phyloP scores from a whole-genome alignment of 1,140 invertebrate species.

The Trichonephila clavipes region DNA sequence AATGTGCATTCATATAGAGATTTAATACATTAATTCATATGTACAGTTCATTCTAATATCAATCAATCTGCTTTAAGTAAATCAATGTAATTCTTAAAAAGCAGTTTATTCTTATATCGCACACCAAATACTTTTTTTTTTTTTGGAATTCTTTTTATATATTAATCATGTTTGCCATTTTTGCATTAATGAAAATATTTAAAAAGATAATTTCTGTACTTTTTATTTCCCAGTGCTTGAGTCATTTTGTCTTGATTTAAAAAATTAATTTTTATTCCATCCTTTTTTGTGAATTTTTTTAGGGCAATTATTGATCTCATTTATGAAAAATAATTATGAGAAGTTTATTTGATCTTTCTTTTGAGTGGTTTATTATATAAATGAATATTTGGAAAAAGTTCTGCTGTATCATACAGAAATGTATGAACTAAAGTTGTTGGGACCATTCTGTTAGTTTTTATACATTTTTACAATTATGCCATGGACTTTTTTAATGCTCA shows the following conservation, averaged over 20 bases:
- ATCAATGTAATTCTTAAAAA: too few relatives aligned
- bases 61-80: neutral
- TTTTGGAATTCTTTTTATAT: too few relatives aligned
- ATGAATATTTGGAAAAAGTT: neutral
- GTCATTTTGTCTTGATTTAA: too few relatives aligned
- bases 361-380: neutral
- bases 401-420: neutral
- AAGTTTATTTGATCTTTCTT: neutral
- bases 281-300: neutral
- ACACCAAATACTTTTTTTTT: too few relatives aligned
- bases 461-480: constrained; percentile 39
- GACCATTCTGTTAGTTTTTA: constrained; percentile 43
- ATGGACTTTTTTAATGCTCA: constrained; percentile 57
- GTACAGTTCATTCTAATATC: neutral
- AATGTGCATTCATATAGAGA: neutral
- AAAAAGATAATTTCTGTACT: too few relatives aligned
- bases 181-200: too few relatives aligned
- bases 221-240: too few relatives aligned
- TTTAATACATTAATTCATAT: neutral
- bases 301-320: neutral
- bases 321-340: neutral
- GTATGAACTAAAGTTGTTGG: constrained; percentile 1
- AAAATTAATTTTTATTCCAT: neutral
- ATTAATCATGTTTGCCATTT: too few relatives aligned
- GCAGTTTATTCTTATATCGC: too few relatives aligned